A percentile compares a stretch with the other conserved stretches of the same genome.
phyloP scores from a whole-genome alignment of 2,888 invertebrate species.

The Drosophila paramelanica region DNA sequence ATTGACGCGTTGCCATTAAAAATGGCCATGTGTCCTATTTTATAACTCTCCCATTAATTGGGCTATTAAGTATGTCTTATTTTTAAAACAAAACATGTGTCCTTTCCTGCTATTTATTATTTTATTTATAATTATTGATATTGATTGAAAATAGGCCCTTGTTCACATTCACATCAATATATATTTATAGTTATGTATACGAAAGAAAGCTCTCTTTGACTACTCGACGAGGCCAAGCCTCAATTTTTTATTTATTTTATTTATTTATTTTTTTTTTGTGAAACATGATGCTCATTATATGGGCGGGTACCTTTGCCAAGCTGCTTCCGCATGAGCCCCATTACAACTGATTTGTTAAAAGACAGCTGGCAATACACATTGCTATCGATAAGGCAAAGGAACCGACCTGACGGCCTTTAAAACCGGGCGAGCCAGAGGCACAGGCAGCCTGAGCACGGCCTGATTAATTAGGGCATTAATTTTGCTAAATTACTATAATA shows the following conservation, averaged over 20 bases:
- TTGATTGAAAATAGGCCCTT: too few species aligned
- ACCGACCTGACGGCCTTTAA: slow-evolving; percentile 44
- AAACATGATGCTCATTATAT: slow-evolving; percentile 17
- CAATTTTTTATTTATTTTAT: background rate
- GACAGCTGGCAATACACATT: slow-evolving; percentile 57
- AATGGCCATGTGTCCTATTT: background rate
- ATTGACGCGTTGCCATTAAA: background rate
- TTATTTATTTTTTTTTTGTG: background rate
- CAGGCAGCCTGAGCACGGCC: slow-evolving; percentile 28
- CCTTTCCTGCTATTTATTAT: too few species aligned
- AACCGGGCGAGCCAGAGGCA: background rate
- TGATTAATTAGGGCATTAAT: slow-evolving; percentile 84
- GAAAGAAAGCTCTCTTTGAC: background rate
- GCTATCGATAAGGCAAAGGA: slow-evolving; percentile 10
- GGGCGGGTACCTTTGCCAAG: background rate
- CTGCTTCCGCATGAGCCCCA: background rate
- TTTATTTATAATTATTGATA: too few species aligned
- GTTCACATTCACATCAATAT: background rate
- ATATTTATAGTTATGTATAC: background rate
- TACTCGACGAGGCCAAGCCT: background rate
- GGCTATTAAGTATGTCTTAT: too few species aligned
- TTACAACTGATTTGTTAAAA: slow-evolving; percentile 56
- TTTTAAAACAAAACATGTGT: too few species aligned
- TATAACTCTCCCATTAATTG: too few species aligned
- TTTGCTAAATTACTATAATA: slow-evolving; percentile 84